A percentile compares a stretch with the other conserved stretches of the same genome.
Conservation (phyloP, 2,797 vertebrate species). For the Chelmon rostratus region DNA sequence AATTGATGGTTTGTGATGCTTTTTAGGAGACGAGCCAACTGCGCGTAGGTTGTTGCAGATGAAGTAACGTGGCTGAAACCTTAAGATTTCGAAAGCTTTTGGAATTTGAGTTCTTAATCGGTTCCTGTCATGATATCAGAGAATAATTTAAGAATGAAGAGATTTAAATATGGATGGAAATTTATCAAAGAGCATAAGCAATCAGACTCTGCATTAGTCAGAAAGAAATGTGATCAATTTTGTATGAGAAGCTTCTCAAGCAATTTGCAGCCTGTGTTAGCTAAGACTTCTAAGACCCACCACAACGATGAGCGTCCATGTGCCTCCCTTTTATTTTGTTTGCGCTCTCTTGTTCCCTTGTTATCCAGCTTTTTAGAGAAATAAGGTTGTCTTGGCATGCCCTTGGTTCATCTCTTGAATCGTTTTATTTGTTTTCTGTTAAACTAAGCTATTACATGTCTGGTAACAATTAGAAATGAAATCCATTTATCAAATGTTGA, state of each 20-base stretch:
- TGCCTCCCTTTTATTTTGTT: constrained; percentile 21
- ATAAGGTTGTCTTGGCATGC: constrained; percentile 22
- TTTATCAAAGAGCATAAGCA: constrained; percentile 74
- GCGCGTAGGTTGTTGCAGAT: constrained; percentile 17
- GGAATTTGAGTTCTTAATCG: constrained; percentile 45
- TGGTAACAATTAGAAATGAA: neutral
- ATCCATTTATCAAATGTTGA: constrained; percentile 8
- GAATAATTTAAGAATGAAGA: constrained; percentile 60
- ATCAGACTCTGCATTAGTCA: constrained; percentile 51
- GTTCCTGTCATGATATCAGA: constrained; percentile 57
- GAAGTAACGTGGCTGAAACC: constrained; percentile 57
- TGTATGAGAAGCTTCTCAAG: constrained; percentile 69
- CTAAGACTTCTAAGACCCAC: constrained; percentile 53
- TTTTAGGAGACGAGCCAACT: constrained; percentile 8
- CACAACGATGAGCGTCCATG: constrained; percentile 37
- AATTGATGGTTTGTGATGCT: neutral
- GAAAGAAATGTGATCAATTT: constrained; percentile 66
- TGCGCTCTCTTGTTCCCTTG: constrained; percentile 8
- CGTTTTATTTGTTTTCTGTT: constrained; percentile 17
- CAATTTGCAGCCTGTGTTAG: constrained; percentile 60
- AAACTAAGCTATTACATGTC: neutral
- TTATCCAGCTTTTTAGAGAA: constrained; percentile 30
- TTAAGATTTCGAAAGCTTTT: constrained; percentile 14
- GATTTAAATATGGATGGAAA: constrained; percentile 67
- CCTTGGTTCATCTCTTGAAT: constrained; percentile 10